A percentile compares a stretch with the other conserved stretches of the same genome.
These are phyloP conservation scores for Hemicrepidius hirtus DNA, from an alignment of 2,888 invertebrate genomes.

Conservation along the genomic window DNA sequence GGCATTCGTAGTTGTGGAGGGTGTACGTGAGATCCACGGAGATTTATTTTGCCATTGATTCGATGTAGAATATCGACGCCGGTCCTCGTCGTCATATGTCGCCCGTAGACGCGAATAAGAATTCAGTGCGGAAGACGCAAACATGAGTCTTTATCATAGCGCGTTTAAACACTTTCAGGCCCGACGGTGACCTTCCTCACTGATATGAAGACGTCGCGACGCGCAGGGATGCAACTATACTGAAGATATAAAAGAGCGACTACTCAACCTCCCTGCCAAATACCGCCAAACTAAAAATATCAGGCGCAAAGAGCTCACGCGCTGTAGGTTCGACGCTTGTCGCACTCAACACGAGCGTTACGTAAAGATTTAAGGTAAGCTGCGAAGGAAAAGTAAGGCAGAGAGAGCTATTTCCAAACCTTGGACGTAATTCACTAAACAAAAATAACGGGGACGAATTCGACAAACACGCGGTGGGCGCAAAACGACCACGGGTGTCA, in stretches of 20 bases:
- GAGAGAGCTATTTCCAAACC: constrained; percentile 50
- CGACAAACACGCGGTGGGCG: constrained; percentile 43
- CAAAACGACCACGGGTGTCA: constrained; percentile 11
- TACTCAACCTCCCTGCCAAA: constrained; percentile 73
- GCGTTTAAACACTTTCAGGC: constrained; percentile 29
- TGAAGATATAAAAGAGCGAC: constrained; percentile 57
- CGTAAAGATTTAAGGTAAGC: constrained; percentile 56
- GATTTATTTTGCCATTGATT: constrained; percentile 54
- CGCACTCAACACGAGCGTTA: constrained; percentile 44
- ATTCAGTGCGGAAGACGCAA: constrained; percentile 59
- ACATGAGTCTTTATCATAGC: constrained; percentile 52
- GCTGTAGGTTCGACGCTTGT: constrained; percentile 40
- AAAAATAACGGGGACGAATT: constrained; percentile 53
- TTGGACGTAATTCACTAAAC: constrained; percentile 54
- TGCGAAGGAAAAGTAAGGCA: constrained; percentile 45
- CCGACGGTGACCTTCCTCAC: constrained; percentile 38
- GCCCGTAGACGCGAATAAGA: constrained; percentile 68
- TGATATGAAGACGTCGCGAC: constrained; percentile 61
- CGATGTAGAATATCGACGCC: constrained; percentile 54
- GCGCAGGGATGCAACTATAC: constrained; percentile 63
- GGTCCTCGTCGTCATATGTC: constrained; percentile 64
- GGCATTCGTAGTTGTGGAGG: constrained; percentile 55
- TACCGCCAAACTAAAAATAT: constrained; percentile 82
- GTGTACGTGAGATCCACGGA: constrained; percentile 51
- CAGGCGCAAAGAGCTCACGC: constrained; percentile 56